These are phyloP conservation scores for Carassius carassius DNA, from an alignment of 2,113 vertebrate genomes.

Conservation along the genomic window DNA sequence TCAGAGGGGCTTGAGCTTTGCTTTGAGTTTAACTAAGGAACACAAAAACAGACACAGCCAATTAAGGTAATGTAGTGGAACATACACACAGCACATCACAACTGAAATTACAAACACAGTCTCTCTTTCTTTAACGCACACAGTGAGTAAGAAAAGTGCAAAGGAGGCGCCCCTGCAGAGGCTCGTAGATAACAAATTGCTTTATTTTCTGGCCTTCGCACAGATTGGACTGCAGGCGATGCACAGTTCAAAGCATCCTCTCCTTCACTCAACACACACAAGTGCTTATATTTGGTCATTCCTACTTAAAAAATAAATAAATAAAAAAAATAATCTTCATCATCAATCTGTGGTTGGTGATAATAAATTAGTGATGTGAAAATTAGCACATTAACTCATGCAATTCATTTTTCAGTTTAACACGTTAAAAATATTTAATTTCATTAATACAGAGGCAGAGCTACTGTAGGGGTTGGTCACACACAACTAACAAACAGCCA, in stretches of 20 bases:
- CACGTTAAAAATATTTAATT: too few relatives aligned
- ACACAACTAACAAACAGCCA: too few relatives aligned
- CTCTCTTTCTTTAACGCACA: slow-evolving; percentile 27
- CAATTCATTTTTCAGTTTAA: too few relatives aligned
- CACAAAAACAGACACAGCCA: slow-evolving; percentile 30
- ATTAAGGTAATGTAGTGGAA: slow-evolving; percentile 59
- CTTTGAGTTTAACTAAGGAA: slow-evolving; percentile 22
- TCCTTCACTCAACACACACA: slow-evolving; percentile 28
- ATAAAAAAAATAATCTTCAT: not conserved
- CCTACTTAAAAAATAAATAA: not conserved
- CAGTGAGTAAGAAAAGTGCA: slow-evolving; percentile 51
- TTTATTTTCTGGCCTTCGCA: slow-evolving; percentile 60
- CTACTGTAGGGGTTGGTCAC: too few relatives aligned
- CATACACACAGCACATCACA: slow-evolving; percentile 54
- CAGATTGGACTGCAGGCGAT: slow-evolving; percentile 54
- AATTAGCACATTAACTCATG: too few relatives aligned
- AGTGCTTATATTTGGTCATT: not conserved
- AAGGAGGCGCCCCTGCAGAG: slow-evolving; percentile 56
- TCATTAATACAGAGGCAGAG: too few relatives aligned
- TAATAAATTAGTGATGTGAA: not conserved
- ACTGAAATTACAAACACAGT: slow-evolving; percentile 44
- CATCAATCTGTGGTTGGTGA: not conserved
- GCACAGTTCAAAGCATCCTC: slow-evolving; percentile 49
- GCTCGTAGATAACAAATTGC: slow-evolving; percentile 65
- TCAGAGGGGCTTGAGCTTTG: slow-evolving; percentile 36